Evolutionary conservation across 64 coral and sea anemone species (phyloP).

Genomic region (Stichodactyla mertensii): DNA sequence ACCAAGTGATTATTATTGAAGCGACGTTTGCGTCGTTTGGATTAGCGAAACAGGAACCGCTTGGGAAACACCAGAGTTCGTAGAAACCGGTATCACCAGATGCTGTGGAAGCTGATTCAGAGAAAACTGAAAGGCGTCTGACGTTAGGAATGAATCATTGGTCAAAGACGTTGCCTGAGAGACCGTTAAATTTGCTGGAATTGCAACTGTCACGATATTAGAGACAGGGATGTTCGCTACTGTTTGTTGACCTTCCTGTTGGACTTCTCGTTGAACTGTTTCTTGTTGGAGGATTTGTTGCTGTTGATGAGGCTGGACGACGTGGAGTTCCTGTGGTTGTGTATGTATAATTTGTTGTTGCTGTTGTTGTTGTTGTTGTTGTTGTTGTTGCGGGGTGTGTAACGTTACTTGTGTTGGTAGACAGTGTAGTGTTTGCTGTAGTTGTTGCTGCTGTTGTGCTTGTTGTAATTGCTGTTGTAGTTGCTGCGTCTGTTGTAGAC

Average conservation of each 20-base stretch:
- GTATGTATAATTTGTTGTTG: conserved; percentile 22
- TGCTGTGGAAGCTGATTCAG: conserved; percentile 3
- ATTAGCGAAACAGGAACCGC: conserved; percentile 65
- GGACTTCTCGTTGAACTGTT: background rate
- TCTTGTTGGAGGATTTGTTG: conserved; percentile 27
- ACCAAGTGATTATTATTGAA: background rate
- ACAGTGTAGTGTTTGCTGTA: conserved; percentile 22
- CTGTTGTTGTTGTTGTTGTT: conserved; percentile 31
- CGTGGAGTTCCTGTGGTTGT: conserved; percentile 39
- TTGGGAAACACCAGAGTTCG: conserved; percentile 35
- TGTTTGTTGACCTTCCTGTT: background rate
- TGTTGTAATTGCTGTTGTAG: conserved; percentile 29
- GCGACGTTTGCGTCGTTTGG: conserved; percentile 26
- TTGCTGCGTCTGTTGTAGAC: conserved; percentile 57
- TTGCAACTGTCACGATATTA: conserved; percentile 20
- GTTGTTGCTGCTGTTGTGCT: conserved; percentile 40
- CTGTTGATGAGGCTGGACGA: conserved; percentile 35
- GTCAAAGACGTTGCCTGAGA: conserved; percentile 36
- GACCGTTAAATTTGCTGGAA: conserved; percentile 26
- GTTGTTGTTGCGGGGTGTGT: conserved; percentile 26
- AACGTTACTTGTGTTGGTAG: background rate
- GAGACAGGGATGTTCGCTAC: conserved; percentile 24
- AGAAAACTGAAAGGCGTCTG: conserved; percentile 50
- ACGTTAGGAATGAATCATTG: conserved; percentile 52
- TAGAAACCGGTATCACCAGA: conserved; percentile 39